Percentiles rank a stretch among this genome's conserved stretches.
phyloP scores from a whole-genome alignment of 1,140 invertebrate genomes.

The Apis laboriosa region DNA sequence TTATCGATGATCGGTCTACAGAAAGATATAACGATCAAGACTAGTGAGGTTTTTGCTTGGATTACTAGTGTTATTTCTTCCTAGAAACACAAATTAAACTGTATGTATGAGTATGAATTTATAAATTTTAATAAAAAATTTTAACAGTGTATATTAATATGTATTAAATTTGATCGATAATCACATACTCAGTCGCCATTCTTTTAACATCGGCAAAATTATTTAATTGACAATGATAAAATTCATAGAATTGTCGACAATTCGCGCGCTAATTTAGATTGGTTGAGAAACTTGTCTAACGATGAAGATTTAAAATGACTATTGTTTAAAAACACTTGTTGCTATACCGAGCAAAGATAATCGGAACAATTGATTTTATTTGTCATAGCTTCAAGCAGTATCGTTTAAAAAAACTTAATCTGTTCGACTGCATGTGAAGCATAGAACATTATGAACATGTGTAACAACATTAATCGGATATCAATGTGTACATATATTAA shows the following conservation, averaged over 20 bases:
- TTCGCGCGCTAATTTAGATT: constrained; percentile 32
- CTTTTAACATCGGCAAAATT: constrained; percentile 6
- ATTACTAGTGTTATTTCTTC: neutral
- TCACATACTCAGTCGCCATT: too few relatives aligned
- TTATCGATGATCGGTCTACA: neutral
- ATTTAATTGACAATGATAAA: neutral
- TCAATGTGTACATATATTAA: constrained; percentile 1
- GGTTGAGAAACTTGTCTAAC: neutral
- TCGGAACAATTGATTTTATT: neutral
- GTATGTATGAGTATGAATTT: neutral
- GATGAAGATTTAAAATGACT: neutral
- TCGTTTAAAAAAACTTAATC: neutral
- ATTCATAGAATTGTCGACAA: neutral
- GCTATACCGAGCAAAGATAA: neutral
- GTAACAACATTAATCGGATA: constrained; percentile 19
- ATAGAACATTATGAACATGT: neutral
- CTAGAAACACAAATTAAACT: neutral
- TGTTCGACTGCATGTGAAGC: neutral
- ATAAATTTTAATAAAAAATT: neutral
- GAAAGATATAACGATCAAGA: neutral
- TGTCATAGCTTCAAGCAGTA: neutral
- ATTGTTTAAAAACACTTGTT: constrained; percentile 39
- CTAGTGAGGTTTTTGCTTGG: neutral
- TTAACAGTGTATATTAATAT: neutral
- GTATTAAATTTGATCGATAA: neutral